phyloP scores from a whole-genome alignment of 2,888 invertebrate genomes.

The Chloromyia formosa region DNA sequence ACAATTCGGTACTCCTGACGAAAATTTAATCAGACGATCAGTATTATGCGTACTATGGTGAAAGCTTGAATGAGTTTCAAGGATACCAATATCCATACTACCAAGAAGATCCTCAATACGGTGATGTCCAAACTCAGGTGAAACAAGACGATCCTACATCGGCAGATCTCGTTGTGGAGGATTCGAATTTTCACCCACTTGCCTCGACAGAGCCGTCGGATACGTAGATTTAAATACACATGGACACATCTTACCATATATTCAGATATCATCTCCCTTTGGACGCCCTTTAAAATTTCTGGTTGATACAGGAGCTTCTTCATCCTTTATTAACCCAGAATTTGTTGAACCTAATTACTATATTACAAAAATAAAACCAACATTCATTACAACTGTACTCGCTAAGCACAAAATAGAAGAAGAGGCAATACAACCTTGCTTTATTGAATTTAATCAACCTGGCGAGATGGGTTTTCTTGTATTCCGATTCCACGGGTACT shows the following conservation, averaged over 20 bases:
- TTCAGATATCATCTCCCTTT: conserved; percentile 28
- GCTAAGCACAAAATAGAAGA: conserved; percentile 31
- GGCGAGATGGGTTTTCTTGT: conserved; percentile 23
- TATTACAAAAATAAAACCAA: background rate
- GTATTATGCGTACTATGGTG: background rate
- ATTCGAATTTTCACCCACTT: conserved; percentile 48
- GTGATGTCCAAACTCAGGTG: background rate
- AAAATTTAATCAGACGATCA: background rate
- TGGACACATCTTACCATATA: conserved; percentile 33
- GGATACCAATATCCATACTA: background rate
- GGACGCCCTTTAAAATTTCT: conserved; percentile 44
- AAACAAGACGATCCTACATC: background rate
- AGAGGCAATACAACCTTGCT: conserved; percentile 17
- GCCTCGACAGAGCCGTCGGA: conserved; percentile 31
- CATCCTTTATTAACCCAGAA: conserved; percentile 35
- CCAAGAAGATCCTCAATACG: background rate
- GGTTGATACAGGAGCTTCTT: conserved; percentile 41
- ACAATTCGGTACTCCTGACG: background rate
- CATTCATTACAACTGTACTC: conserved; percentile 25
- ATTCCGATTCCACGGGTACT: conserved; percentile 37
- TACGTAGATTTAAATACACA: conserved; percentile 43
- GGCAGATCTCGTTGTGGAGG: conserved; percentile 39
- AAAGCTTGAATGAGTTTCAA: background rate
- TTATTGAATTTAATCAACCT: conserved; percentile 40
- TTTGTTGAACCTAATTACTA: background rate